Conservation (phyloP, 2,888 invertebrate species). For the Orthosia cruda region DNA sequence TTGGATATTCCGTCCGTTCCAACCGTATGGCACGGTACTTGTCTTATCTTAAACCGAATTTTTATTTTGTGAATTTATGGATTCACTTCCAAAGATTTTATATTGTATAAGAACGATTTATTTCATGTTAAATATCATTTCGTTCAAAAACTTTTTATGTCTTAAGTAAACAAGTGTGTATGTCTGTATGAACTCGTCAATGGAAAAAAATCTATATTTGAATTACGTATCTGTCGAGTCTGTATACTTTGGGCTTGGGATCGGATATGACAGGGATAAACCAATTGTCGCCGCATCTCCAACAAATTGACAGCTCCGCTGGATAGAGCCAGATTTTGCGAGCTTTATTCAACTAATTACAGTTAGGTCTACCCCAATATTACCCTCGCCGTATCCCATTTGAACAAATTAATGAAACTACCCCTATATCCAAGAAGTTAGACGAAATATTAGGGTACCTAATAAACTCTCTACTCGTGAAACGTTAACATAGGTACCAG, state of each 20-base stretch:
- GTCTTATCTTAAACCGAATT: conserved; percentile 7
- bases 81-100: neutral
- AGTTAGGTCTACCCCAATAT: conserved; percentile 33
- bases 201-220: conserved; percentile 66
- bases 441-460: conserved; percentile 38
- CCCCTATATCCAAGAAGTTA: conserved; percentile 38
- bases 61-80: conserved; percentile 23
- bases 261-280: conserved; percentile 76
- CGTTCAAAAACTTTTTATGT: conserved; percentile 16
- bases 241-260: conserved; percentile 73
- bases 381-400: conserved; percentile 21
- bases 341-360: conserved; percentile 66
- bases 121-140: neutral
- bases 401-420: conserved; percentile 44
- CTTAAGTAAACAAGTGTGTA: conserved; percentile 23
- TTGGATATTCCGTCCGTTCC: conserved; percentile 55
- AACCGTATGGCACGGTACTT: conserved; percentile 25
- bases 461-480: conserved; percentile 21
- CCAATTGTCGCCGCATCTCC: no score
- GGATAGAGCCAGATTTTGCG: conserved; percentile 47
- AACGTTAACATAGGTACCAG: conserved; percentile 18
- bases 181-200: conserved; percentile 34
- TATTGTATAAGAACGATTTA: neutral
- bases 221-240: conserved; percentile 77
- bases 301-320: no score